Evolutionary conservation across 2,113 vertebrate species (phyloP), one percentile per base, ranked within the genome.

Genomic region (Neomonachus schauinslandi): DNA sequence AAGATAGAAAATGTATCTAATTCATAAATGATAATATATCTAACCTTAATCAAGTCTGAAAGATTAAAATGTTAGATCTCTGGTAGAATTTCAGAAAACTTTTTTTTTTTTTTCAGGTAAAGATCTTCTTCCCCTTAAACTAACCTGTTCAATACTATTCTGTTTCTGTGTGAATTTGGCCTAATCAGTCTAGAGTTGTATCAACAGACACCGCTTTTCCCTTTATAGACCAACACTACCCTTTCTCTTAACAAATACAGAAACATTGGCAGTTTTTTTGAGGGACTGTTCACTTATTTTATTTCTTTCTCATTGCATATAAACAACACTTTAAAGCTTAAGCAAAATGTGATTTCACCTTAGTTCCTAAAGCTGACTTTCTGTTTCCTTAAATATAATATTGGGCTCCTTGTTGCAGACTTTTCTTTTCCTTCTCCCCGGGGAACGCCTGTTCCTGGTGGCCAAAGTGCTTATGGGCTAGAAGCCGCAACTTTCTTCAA

Each of bases 311-410:
- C 63, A 51, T 53, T 88, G 49, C 53, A 9, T 97, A 14, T 97
- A 96, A 96, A 76, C 39, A 97, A 85, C 51, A 69, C 82, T 65
- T 83, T 72, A 46, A 96, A 88, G 19, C 53, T 91, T 49, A 95
- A 85, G 61, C 77, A 91, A 81, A 93, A 49, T 90, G 74, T 49
- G 67, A 65, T 95, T 84, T 81, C 69, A 74, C 74, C 16, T 65
- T 82, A 22, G 28, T 94, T 93, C 49, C 74, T 84, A 46, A 86
- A 89, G 42, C 82, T 93, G 76, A 74, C 65, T 59, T 72, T 67
- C 49, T 88, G 65, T 93, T 96, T 91, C 69, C 46, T 76, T 91
- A 5, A 95, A 6, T 67, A 19, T 22, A 80, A 39, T 7, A 16
- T 67, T 39, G 49, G 42, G 33, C 21, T 95, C 61, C 59, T 67